A percentile compares a stretch with the other conserved stretches of the same genome.
These are phyloP conservation scores for Buathra laborator DNA, from an alignment of 2,888 invertebrate species.

Conservation along the genomic window DNA sequence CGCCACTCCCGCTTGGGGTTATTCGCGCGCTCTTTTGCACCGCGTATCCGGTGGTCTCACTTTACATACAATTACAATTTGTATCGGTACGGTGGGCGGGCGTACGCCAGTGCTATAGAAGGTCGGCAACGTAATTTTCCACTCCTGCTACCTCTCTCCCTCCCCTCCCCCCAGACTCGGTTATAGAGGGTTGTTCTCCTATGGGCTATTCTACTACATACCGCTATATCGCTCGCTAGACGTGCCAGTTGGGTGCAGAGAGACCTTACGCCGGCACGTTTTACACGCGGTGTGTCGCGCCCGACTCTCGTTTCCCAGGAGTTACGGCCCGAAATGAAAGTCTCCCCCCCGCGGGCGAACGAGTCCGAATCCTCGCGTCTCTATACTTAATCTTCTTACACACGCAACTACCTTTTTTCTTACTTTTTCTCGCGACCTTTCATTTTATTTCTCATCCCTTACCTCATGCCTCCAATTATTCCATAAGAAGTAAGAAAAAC, in stretches of 20 bases:
- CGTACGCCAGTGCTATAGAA: constrained; percentile 16
- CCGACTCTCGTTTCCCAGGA: constrained; percentile 67
- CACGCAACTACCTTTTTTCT: constrained; percentile 16
- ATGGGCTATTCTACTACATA: constrained; percentile 21
- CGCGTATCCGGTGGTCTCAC: constrained; percentile 61
- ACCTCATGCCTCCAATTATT: constrained; percentile 27
- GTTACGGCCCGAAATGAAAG: constrained; percentile 80
- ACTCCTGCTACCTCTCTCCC: constrained; percentile 36
- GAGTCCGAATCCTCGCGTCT: constrained; percentile 59
- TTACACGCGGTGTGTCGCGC: constrained; percentile 48
- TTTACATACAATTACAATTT: constrained; percentile 80
- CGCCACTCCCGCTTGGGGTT: constrained; percentile 41
- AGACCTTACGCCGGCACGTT: constrained; percentile 63
- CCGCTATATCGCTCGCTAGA: constrained; percentile 47
- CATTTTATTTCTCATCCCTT: constrained; percentile 54
- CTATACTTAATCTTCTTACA: constrained; percentile 56
- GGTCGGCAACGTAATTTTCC: constrained; percentile 68
- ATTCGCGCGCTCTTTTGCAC: constrained; percentile 71
- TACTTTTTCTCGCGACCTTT: constrained; percentile 31
- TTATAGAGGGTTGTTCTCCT: constrained; percentile 54
- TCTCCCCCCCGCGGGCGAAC: constrained; percentile 52
- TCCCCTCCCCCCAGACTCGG: constrained; percentile 10
- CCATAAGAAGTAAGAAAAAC: constrained; percentile 23
- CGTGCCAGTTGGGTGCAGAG: constrained; percentile 20
- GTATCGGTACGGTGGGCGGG: constrained; percentile 67